Conservation (phyloP, 2,113 vertebrate species). For the Balaenoptera acutorostrata region DNA sequence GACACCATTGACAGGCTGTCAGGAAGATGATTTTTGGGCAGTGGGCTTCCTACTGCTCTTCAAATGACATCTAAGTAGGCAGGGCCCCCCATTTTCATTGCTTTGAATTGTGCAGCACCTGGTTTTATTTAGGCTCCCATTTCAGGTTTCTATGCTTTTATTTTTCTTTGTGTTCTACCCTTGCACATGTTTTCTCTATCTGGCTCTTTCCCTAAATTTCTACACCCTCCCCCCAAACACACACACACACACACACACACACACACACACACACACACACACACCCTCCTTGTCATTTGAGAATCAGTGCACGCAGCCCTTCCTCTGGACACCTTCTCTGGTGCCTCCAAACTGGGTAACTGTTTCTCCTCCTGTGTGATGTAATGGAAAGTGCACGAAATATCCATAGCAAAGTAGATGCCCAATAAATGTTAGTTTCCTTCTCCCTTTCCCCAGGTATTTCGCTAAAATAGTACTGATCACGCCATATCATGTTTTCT, state of each 20-base stretch:
- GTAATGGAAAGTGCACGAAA: background rate
- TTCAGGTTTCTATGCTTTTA: background rate
- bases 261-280: background rate
- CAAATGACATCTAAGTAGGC: constrained; percentile 9
- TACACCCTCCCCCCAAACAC: background rate
- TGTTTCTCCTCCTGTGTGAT: background rate
- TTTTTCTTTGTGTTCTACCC: constrained; percentile 29
- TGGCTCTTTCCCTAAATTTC: constrained; percentile 13
- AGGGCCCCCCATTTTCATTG: background rate
- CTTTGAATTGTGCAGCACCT: constrained; percentile 9
- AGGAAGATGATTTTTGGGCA: constrained; percentile 10
- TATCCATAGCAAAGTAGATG: background rate
- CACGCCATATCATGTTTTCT: background rate
- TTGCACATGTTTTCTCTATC: background rate
- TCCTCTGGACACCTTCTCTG: background rate
- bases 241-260: background rate
- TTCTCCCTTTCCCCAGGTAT: background rate
- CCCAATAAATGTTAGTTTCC: background rate
- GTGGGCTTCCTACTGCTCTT: constrained; percentile 7
- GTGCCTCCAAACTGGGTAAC: background rate
- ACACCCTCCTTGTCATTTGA: background rate
- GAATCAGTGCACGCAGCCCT: background rate
- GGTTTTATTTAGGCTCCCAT: constrained; percentile 1
- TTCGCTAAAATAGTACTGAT: background rate
- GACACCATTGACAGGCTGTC: background rate